Evolutionary conservation across 1,140 invertebrate species (phyloP).

Genomic region (Apis mellifera): Amel_HAv3.1 CM009934.2:12801001-12801500

Average conservation of each 20-base stretch:
- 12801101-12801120: conserved; percentile 64
- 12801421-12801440: not conserved
- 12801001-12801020: no score
- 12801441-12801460: not conserved
- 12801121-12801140: conserved; percentile 62
- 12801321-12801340: conserved; percentile 38
- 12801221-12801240: conserved; percentile 36
- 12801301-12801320: conserved; percentile 50
- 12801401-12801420: not conserved
- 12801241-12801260: not conserved
- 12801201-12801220: conserved; percentile 27
- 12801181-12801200: conserved; percentile 58
- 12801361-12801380: not conserved
- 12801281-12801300: not conserved
- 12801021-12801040: not conserved
- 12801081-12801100: not conserved
- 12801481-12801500: conserved; percentile 18
- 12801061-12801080: not conserved
- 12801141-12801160: conserved; percentile 73
- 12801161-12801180: conserved; percentile 75
- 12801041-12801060: not conserved
- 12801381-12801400: not conserved
- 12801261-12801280: conserved; percentile 16
- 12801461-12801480: conserved; percentile 17
- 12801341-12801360: no score